Evolutionary conservation across 2,113 vertebrate genomes (phyloP).

Genomic region (Parus major): DNA sequence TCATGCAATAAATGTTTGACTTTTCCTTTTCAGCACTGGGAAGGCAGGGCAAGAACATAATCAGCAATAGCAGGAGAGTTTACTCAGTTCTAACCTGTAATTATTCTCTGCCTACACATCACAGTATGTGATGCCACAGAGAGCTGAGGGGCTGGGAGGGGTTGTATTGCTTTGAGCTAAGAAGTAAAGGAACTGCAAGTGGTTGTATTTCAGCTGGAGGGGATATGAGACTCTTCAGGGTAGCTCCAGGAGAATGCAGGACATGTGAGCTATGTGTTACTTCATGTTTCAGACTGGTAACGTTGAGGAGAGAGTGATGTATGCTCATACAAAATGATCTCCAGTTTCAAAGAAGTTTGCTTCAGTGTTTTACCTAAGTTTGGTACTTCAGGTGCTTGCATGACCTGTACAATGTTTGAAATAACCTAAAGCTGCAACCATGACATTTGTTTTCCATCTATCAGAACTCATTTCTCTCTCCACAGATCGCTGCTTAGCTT

Average conservation of each 20-base stretch:
- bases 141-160: not conserved
- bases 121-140: not conserved
- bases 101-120: not conserved
- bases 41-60: not conserved
- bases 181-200: not conserved
- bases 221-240: not conserved
- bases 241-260: not conserved
- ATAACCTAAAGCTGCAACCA: not conserved
- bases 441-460: not conserved
- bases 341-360: not conserved
- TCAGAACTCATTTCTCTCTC: not conserved
- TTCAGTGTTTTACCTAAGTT: not conserved
- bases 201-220: not conserved
- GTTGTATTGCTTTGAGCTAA: not conserved
- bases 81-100: not conserved
- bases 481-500: slow-evolving; percentile 87
- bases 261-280: not conserved
- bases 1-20: not conserved
- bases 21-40: not conserved
- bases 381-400: not conserved
- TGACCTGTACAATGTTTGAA: not conserved
- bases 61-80: not conserved
- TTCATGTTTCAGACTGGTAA: not conserved
- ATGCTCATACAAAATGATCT: not conserved
- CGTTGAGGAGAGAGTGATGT: not conserved